Evolutionary conservation across 2,797 vertebrate genomes (phyloP), one percentile per base, ranked within the genome.

Genomic region (Cirrhinus molitorella): DNA sequence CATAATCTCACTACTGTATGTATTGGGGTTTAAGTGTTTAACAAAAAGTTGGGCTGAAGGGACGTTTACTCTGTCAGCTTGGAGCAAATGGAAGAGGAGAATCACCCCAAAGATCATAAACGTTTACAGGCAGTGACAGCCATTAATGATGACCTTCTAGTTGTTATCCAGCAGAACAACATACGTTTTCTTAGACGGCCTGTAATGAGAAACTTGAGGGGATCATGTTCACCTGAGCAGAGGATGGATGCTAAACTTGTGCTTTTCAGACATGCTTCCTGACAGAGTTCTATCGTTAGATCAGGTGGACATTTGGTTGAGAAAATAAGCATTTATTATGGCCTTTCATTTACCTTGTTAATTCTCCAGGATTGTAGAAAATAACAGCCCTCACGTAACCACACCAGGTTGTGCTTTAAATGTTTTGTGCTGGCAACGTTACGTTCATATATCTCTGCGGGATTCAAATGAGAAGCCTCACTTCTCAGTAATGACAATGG

Each of bases 201-300:
- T 45, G 34, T 40, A 68, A 55, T 43, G 65, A 47, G 70, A 40
- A 51, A 49, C 23, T 63, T 8, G 23, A 25, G 65, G 59, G 75
- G 79, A 37, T 73, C 72, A 81, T 79, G 68, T 83, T 85, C 75
- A 75, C 80, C 51, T 83, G 79, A 82, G 72, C 66, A 55, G 47
- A 37, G 73, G 19, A n/a, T 31, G 14, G 49, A 55, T 3, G 16
- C 25, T 7, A 43, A 51, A 21, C 43, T 66, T 66, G 47, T 67
- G 72, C 51, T 76, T 49, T 17, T 73, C 11, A 63, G 31, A 45
- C 45, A 45, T 21, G 47, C 7, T n/a, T 61, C 25, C 21, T 40
- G 13, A 23, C 2, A n/a, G 21, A 81, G 45, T 40, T 28, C n/a
- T 28, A 28, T 53, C 70, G 16, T 57, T 53, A 16, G 53, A 63